Conservation (phyloP, 2,888 invertebrate species). For the Cancer borealis region DNA sequence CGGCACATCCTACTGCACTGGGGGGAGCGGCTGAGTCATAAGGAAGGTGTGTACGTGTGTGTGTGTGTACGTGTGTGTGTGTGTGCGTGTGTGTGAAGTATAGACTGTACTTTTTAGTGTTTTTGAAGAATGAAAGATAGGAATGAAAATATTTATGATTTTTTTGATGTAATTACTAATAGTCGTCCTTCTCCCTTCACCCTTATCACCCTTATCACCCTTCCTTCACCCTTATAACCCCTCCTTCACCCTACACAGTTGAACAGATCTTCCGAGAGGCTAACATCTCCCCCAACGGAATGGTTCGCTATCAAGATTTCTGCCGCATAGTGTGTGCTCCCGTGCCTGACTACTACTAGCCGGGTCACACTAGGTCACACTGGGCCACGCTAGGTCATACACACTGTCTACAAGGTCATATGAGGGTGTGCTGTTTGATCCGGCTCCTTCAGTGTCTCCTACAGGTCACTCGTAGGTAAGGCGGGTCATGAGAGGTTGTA, state of each 20-base stretch:
- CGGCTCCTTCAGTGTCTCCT: too few species aligned
- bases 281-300: conserved; percentile 89
- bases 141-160: conserved; percentile 46
- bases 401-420: not conserved
- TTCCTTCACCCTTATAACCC: not conserved
- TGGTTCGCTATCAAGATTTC: conserved; percentile 93
- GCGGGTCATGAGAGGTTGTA: too few species aligned
- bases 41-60: conserved; percentile 83
- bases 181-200: too few species aligned
- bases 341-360: conserved; percentile 92
- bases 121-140: not conserved
- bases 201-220: too few species aligned
- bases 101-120: not conserved
- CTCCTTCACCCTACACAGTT: conserved; percentile 81
- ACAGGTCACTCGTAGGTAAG: too few species aligned
- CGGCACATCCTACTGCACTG: conserved; percentile 92
- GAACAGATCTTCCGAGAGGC: conserved; percentile 95
- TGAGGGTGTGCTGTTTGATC: too few species aligned
- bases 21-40: conserved; percentile 90
- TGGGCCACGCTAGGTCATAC: not conserved
- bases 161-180: too few species aligned
- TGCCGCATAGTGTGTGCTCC: conserved; percentile 95
- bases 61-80: not conserved
- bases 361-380: not conserved
- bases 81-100: not conserved